Evolutionary conservation across 2,888 invertebrate species (phyloP).

Genomic region (Drosophila algonquin): DNA sequence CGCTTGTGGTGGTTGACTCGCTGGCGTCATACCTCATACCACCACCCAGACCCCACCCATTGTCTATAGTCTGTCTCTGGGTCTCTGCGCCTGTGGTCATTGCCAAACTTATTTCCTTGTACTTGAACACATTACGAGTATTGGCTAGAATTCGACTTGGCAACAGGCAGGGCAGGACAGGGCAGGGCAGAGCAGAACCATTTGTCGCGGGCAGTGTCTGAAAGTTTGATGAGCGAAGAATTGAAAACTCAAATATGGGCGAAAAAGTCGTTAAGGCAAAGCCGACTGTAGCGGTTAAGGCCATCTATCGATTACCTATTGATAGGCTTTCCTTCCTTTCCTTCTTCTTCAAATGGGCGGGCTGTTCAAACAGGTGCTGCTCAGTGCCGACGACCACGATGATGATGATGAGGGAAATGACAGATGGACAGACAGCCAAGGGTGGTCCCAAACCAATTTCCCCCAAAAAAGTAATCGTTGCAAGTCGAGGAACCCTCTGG

Average conservation of each 20-base stretch:
- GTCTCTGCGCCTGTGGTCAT: conserved; percentile 56
- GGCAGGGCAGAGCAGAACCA: background rate
- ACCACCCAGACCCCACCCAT: conserved; percentile 3
- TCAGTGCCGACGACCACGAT: background rate
- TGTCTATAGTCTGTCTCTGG: conserved; percentile 25
- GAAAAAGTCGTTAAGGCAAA: conserved; percentile 33
- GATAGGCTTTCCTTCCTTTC: conserved; percentile 24
- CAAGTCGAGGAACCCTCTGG: background rate
- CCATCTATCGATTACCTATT: conserved; percentile 57
- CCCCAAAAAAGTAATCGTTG: background rate
- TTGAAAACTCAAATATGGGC: conserved; percentile 31
- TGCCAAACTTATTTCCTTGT: conserved; percentile 73
- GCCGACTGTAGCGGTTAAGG: conserved; percentile 10
- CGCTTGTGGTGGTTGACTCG: conserved; percentile 7
- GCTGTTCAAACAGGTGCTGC: background rate
- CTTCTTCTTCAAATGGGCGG: background rate
- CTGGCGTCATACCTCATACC: conserved; percentile 54
- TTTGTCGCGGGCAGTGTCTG: conserved; percentile 23
- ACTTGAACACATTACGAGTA: conserved; percentile 43
- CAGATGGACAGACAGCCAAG: background rate
- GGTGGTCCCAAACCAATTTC: background rate
- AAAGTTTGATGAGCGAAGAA: conserved; percentile 53
- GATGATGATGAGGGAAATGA: background rate
- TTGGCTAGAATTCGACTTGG: conserved; percentile 33
- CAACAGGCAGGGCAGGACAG: conserved; percentile 18